These are phyloP conservation scores for Thereva unica DNA, from an alignment of 2,888 invertebrate species.

Conservation along the genomic window DNA sequence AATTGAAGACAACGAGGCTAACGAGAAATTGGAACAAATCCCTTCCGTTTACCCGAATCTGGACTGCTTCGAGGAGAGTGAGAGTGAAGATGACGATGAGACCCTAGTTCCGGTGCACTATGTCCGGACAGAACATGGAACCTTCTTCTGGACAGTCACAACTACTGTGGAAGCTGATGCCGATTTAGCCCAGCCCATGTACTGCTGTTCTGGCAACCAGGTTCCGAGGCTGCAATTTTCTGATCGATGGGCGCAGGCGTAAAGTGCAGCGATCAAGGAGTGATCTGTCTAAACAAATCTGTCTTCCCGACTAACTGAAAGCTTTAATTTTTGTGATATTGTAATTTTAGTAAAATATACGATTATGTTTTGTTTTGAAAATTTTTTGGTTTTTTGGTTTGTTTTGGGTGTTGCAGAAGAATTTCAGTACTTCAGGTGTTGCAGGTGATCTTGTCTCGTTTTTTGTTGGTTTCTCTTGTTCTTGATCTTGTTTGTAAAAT, in stretches of 20 bases:
- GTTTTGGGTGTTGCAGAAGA: too few species aligned
- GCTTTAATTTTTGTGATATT: too few species aligned
- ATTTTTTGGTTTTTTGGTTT: too few species aligned
- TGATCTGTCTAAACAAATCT: too few species aligned
- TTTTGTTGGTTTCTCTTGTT: too few species aligned
- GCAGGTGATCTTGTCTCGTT: too few species aligned
- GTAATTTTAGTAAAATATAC: too few species aligned
- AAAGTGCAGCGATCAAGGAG: constrained; percentile 45
- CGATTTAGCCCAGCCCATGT: constrained; percentile 53
- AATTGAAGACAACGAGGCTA: constrained; percentile 77
- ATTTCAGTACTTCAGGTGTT: too few species aligned
- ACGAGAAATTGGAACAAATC: constrained; percentile 68
- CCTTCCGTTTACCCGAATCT: background rate
- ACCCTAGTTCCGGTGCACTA: constrained; percentile 70
- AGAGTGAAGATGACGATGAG: constrained; percentile 51
- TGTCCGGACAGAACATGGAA: constrained; percentile 77
- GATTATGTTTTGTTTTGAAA: too few species aligned
- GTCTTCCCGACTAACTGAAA: too few species aligned
- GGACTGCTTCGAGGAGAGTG: constrained; percentile 49
- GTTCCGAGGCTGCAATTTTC: constrained; percentile 49
- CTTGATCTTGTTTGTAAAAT: too few species aligned
- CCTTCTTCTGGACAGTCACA: constrained; percentile 81
- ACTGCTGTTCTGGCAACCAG: constrained; percentile 54
- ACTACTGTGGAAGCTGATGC: constrained; percentile 53
- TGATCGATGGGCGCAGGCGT: constrained; percentile 74